Base-by-base conservation (phyloP, 2,888 invertebrate species). In the Corbicula japonica region DNA sequence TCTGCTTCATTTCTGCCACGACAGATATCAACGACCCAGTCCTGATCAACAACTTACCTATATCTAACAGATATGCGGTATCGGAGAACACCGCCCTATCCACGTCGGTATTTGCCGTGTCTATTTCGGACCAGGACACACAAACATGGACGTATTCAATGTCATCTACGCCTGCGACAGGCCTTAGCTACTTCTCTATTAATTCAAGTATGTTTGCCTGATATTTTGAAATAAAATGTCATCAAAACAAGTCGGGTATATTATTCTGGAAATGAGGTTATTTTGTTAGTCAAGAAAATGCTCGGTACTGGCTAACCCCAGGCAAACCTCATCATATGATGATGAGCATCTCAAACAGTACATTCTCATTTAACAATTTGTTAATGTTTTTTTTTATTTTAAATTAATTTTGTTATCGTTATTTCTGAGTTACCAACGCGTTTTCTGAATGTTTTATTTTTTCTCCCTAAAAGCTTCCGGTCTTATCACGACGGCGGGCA, bases 1-100 rank as follows among this genome's bases (percentile, higher is more conserved):
- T n/a, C n/a, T n/a, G n/a, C n/a, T n/a, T n/a, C n/a, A n/a, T n/a
- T n/a, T n/a, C n/a, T n/a, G n/a, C n/a, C n/a, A n/a, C n/a, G n/a
- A n/a, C 62, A 72, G 72, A 72, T 38, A 72, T 72, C 21, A 72
- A 72, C 28, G 63, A 63, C 28, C 62, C 72, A n/a, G 72, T 72
- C 26, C 38, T 50, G 52, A 48, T 72, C 15, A 52, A 12, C 28
- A 72, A 72, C 54, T 41, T 72, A 1, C 72, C 72, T 10, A 12
- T 62, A 21, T 34, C 58, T 0, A 48, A 30, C 0, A 41, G 50
- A 8, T 38, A 18, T 8, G 2, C 62, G 6, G 41, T 72, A 1
- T 30, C 38, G 1, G 72, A 72, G 28, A 72, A 72, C 63, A 72
- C 38, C 8, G 38, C 41, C 2, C 23, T 62, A 28, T 34, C 52